phyloP scores from a whole-genome alignment of 2,888 invertebrate species.

The Drosophila lacicola region DNA sequence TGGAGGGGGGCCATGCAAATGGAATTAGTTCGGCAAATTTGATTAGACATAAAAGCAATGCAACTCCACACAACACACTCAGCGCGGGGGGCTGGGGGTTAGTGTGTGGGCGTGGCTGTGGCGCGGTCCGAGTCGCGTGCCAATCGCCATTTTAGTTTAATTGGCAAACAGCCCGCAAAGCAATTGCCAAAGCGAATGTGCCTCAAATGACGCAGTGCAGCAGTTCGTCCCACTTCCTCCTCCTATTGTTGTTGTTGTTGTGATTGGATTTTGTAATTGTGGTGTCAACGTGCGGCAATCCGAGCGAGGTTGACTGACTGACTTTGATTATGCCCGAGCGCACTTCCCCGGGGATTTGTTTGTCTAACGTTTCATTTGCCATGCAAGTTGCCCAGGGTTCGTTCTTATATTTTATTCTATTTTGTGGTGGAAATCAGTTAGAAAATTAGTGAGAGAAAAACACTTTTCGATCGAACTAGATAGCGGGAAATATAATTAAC shows the following conservation, averaged over 20 bases:
- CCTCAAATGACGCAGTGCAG: conserved; percentile 69
- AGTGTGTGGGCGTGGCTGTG: conserved; percentile 4
- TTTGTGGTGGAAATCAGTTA: not conserved
- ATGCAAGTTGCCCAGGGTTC: conserved; percentile 2
- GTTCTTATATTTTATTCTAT: not conserved
- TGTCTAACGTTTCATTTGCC: conserved; percentile 9
- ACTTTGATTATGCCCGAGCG: conserved; percentile 28
- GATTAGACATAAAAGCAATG: conserved; percentile 52
- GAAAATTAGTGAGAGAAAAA: not conserved
- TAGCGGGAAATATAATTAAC: not conserved
- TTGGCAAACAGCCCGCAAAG: conserved; percentile 46
- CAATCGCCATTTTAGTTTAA: conserved; percentile 69
- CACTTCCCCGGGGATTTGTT: conserved; percentile 19
- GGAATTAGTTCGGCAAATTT: conserved; percentile 63
- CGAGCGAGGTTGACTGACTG: conserved; percentile 30
- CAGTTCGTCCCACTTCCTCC: not conserved
- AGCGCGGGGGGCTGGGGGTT: not conserved
- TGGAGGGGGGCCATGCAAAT: conserved; percentile 36
- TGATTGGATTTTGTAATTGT: conserved; percentile 49
- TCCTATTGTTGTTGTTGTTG: conserved; percentile 18
- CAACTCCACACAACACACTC: conserved; percentile 1
- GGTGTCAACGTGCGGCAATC: conserved; percentile 53
- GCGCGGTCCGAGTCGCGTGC: conserved; percentile 61
- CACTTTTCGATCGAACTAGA: not conserved
- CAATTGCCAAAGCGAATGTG: conserved; percentile 23